Percentiles rank a stretch among this genome's conserved stretches.
These are phyloP conservation scores for Anastrepha obliqua DNA, from an alignment of 1,140 invertebrate species.

Conservation along the genomic window DNA sequence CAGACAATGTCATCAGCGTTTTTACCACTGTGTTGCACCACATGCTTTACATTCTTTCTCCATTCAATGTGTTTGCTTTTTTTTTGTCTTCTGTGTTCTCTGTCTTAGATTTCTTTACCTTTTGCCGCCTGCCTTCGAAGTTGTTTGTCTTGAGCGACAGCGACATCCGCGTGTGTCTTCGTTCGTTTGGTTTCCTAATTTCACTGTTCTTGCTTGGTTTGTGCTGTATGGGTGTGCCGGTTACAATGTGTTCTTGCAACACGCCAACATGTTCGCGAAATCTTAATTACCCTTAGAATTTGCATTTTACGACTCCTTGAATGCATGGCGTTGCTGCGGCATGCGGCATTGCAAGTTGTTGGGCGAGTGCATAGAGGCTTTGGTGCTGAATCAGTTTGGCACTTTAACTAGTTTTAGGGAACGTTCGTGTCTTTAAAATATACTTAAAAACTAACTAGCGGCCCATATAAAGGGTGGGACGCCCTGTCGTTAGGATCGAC, in stretches of 20 bases:
- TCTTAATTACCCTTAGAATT: slow-evolving; percentile 56
- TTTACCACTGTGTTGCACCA: slow-evolving; percentile 17
- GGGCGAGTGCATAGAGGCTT: too few relatives aligned
- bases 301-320: slow-evolving; percentile 52
- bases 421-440: too few relatives aligned
- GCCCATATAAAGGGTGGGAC: too few relatives aligned
- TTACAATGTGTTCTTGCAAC: slow-evolving; percentile 25
- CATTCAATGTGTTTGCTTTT: background rate
- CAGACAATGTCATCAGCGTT: slow-evolving; percentile 33
- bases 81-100: background rate
- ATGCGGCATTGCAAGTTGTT: slow-evolving; percentile 1
- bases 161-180: background rate
- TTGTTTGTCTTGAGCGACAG: background rate
- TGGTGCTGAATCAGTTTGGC: too few relatives aligned
- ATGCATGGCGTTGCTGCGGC: background rate
- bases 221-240: background rate
- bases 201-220: background rate
- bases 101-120: background rate
- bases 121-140: background rate
- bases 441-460: too few relatives aligned
- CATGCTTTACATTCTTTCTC: slow-evolving; percentile 33
- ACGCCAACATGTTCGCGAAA: slow-evolving; percentile 41
- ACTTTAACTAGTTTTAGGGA: too few relatives aligned
- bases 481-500: too few relatives aligned
- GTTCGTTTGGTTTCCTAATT: slow-evolving; percentile 28